These are phyloP conservation scores for Campylomormyrus numenius DNA, from an alignment of 2,113 vertebrate species.

Conservation along the genomic window DNA sequence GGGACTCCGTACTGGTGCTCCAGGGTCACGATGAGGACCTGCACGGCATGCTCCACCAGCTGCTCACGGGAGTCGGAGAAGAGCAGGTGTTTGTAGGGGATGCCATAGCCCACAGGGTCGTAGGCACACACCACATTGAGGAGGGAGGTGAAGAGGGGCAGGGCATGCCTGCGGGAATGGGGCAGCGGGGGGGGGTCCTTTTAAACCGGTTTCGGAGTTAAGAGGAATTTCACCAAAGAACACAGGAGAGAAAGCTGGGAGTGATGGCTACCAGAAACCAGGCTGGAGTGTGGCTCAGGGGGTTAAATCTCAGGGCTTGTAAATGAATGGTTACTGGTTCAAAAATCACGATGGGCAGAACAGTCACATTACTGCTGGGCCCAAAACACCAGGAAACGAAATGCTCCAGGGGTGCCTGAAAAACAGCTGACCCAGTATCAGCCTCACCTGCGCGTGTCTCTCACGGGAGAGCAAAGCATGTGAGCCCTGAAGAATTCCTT, in stretches of 20 bases:
- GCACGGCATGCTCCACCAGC: constrained; percentile 87
- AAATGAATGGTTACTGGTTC: not conserved
- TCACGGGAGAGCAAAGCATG: not conserved
- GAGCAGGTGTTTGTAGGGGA: constrained; percentile 96
- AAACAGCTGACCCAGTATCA: not conserved
- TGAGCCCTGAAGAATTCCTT: not conserved
- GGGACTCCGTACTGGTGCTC: constrained; percentile 76
- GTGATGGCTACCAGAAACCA: not conserved
- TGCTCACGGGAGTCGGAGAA: constrained; percentile 94
- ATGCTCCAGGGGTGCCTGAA: not conserved
- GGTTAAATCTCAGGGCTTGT: not conserved
- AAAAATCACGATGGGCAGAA: not conserved
- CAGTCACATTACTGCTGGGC: not conserved
- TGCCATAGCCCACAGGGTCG: constrained; percentile 93
- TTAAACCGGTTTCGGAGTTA: not conserved
- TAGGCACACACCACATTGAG: constrained; percentile 93
- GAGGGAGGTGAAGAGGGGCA: constrained; percentile 93
- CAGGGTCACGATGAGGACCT: constrained; percentile 89
- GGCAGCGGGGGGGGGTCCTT: not conserved
- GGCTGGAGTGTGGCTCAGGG: not conserved
- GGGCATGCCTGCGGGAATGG: constrained; percentile 68
- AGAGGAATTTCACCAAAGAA: not conserved
- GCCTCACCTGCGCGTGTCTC: not conserved
- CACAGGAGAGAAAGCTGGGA: not conserved
- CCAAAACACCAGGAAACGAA: not conserved